These are phyloP conservation scores for Chaetops frenatus DNA, from an alignment of 2,113 vertebrate species.

Conservation along the genomic window DNA sequence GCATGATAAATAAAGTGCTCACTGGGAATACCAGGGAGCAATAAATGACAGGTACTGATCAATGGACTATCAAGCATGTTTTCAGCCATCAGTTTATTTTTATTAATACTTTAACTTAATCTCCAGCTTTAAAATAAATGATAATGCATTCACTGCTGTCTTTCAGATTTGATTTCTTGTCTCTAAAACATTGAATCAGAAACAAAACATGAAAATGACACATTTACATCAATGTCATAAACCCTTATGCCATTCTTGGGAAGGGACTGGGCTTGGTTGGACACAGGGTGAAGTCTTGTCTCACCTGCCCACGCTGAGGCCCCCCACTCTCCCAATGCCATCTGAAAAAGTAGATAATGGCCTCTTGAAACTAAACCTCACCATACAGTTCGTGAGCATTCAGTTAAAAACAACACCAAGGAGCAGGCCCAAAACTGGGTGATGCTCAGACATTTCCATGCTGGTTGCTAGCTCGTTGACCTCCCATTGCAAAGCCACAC, in stretches of 20 bases:
- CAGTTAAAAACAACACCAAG: neutral
- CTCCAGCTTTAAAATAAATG: constrained; percentile 34
- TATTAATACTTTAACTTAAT: constrained; percentile 51
- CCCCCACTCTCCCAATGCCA: rapidly evolving
- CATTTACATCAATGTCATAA: neutral
- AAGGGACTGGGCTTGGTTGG: neutral
- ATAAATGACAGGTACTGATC: constrained; percentile 37
- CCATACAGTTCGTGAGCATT: neutral
- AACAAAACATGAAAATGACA: neutral
- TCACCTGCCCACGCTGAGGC: neutral
- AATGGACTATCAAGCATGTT: constrained; percentile 26
- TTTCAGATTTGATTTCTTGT: constrained; percentile 20
- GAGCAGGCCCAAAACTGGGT: neutral
- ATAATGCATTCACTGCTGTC: neutral
- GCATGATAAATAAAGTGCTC: neutral
- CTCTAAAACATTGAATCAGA: neutral
- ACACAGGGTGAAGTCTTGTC: rapidly evolving
- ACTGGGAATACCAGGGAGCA: neutral
- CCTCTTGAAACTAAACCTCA: neutral
- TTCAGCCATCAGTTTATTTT: constrained; percentile 25
- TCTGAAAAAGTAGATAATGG: neutral
- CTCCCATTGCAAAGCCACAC: neutral
- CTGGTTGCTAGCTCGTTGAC: neutral
- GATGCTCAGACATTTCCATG: neutral
- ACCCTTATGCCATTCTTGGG: neutral